Conservation (phyloP, 2,888 invertebrate species). For the Metalampra italica region DNA sequence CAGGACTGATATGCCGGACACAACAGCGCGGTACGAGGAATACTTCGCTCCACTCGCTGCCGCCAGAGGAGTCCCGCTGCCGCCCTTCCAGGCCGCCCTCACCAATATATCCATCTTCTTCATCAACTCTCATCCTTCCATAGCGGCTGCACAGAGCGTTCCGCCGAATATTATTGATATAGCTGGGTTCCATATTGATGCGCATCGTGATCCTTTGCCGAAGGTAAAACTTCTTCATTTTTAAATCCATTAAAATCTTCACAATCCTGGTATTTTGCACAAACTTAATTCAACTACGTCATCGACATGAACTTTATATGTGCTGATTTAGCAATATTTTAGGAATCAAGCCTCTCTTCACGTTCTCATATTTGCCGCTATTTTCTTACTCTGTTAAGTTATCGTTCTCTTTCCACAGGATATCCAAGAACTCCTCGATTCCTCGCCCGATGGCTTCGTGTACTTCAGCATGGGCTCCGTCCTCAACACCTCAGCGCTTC, state of each 20-base stretch:
- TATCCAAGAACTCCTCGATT: conserved; percentile 46
- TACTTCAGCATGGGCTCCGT: conserved; percentile 65
- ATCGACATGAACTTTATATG: too few species aligned
- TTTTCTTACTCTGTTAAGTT: too few species aligned
- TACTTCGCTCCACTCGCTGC: conserved; percentile 33
- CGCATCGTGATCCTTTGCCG: conserved; percentile 35
- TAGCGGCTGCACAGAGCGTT: conserved; percentile 28
- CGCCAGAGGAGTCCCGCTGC: conserved; percentile 32
- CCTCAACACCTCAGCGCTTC: conserved; percentile 31
- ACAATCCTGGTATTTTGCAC: too few species aligned
- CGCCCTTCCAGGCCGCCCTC: conserved; percentile 28
- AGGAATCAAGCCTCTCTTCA: too few species aligned
- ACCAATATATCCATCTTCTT: conserved; percentile 42
- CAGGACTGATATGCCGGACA: conserved; percentile 23
- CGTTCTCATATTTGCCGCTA: too few species aligned
- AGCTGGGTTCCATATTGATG: conserved; percentile 50
- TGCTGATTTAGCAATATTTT: too few species aligned
- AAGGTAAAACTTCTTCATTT: conserved; percentile 35
- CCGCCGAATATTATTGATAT: conserved; percentile 50
- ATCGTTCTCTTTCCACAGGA: conserved; percentile 32
- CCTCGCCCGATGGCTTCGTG: conserved; percentile 43
- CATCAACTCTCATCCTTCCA: conserved; percentile 44
- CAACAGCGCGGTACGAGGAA: conserved; percentile 22
- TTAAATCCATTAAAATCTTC: too few species aligned
- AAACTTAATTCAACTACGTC: too few species aligned